A percentile compares a stretch with the other conserved stretches of the same genome.
Conservation (phyloP, 1,140 invertebrate genomes). For the Samia ricini region DNA sequence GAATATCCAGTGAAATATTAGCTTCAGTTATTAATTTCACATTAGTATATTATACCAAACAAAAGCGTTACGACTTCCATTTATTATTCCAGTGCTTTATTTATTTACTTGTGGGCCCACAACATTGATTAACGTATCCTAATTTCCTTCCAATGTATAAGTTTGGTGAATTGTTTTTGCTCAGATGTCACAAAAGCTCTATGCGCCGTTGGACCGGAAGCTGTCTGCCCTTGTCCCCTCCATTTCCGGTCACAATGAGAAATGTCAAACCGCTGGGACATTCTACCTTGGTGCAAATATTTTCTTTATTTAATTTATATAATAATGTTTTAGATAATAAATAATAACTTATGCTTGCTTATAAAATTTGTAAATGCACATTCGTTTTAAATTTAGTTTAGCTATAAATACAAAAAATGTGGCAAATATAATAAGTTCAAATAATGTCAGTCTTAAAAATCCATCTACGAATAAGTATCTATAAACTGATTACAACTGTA, state of each 20-base stretch:
- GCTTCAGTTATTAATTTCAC: background rate
- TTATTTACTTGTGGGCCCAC: background rate
- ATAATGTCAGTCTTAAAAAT: too few species aligned
- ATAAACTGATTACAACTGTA: too few species aligned
- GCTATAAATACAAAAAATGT: too few species aligned
- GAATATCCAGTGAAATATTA: too few species aligned
- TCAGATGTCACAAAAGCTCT: slow-evolving; percentile 27
- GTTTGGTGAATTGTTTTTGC: slow-evolving; percentile 49
- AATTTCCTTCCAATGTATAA: slow-evolving; percentile 44
- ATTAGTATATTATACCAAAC: background rate
- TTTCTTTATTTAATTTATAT: background rate
- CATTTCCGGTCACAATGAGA: slow-evolving; percentile 51
- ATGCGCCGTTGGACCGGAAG: slow-evolving; percentile 55
- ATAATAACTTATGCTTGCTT: too few species aligned
- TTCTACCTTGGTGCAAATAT: background rate
- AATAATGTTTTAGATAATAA: background rate
- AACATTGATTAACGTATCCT: slow-evolving; percentile 50
- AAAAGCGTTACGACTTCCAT: background rate
- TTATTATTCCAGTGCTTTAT: background rate
- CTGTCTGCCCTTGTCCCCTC: slow-evolving; percentile 54
- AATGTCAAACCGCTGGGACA: slow-evolving; percentile 33
- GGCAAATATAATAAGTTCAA: too few species aligned
- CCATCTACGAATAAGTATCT: too few species aligned
- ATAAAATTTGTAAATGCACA: too few species aligned
- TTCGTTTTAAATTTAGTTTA: too few species aligned